Percentiles rank a stretch among this genome's conserved stretches.
These are phyloP conservation scores for Limnothrissa miodon DNA, from an alignment of 2,113 vertebrate genomes.

Conservation along the genomic window DNA sequence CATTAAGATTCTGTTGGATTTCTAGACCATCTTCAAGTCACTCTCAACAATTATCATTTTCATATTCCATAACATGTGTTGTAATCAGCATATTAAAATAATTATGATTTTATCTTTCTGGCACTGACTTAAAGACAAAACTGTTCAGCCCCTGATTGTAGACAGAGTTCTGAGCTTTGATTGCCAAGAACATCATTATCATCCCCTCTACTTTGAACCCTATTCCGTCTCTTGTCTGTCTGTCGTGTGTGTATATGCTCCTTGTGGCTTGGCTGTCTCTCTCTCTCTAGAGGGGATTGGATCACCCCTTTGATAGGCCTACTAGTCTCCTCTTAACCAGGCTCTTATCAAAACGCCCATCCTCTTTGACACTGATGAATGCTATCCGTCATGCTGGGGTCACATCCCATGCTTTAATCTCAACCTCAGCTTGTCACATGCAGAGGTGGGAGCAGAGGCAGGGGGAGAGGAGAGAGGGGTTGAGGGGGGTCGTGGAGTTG, in stretches of 20 bases:
- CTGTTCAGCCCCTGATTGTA: neutral
- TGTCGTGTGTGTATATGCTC: neutral
- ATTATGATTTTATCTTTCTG: neutral
- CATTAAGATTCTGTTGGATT: neutral
- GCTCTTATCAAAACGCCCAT: conserved; percentile 60
- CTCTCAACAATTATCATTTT: neutral
- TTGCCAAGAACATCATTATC: neutral
- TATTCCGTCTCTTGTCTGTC: neutral
- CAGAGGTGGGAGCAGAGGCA: conserved; percentile 16
- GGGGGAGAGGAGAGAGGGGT: neutral
- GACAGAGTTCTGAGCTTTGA: conserved; percentile 4
- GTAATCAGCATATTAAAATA: neutral
- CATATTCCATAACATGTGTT: neutral
- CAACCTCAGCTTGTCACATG: conserved; percentile 23
- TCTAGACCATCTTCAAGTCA: neutral
- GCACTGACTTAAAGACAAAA: neutral
- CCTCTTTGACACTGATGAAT: conserved; percentile 57
- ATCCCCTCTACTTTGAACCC: neutral
- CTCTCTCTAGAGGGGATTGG: neutral
- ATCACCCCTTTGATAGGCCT: neutral
- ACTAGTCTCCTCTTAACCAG: conserved; percentile 12
- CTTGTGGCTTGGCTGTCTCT: neutral
- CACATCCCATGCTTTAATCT: conserved; percentile 64
- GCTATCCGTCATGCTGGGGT: conserved; percentile 65
- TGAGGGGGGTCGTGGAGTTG: conserved; percentile 19